Percentiles rank a stretch among this genome's conserved stretches.
Evolutionary conservation across 2,888 invertebrate genomes (phyloP).

Genomic region (Schizaphis graminum): DNA sequence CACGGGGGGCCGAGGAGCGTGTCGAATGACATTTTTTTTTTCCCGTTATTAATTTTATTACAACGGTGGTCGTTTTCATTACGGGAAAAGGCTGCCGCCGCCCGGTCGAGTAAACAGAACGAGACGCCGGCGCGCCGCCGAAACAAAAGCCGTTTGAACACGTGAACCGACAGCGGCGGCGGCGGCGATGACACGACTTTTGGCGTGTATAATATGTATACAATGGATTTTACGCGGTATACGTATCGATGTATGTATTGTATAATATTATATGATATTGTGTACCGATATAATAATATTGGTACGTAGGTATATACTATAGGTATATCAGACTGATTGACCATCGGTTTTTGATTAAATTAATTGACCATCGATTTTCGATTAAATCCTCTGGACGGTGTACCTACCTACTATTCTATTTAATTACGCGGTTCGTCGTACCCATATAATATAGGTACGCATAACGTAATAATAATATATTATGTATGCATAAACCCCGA

Average conservation of each 20-base stretch:
- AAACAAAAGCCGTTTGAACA: neutral
- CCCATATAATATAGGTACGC: too few species aligned
- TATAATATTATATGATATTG: too few species aligned
- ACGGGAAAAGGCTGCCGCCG: neutral
- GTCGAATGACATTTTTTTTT: neutral
- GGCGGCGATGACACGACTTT: neutral
- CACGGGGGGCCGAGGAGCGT: neutral
- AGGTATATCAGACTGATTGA: neutral
- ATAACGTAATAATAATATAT: neutral
- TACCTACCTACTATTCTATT: neutral
- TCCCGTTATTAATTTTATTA: neutral
- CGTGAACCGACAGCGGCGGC: neutral
- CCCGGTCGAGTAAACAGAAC: conserved; percentile 5
- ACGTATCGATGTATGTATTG: too few species aligned
- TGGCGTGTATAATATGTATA: neutral
- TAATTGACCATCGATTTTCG: neutral
- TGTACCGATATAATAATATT: neutral
- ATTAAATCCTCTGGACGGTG: neutral
- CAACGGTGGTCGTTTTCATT: neutral
- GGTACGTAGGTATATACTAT: too few species aligned
- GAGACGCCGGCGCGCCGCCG: neutral
- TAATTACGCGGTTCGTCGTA: neutral
- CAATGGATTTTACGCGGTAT: neutral
- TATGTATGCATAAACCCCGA: neutral
- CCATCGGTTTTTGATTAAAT: neutral